Percentiles rank a stretch among this genome's conserved stretches.
Conservation (phyloP, 1,140 invertebrate species). For the Epicauta chinensis region DNA sequence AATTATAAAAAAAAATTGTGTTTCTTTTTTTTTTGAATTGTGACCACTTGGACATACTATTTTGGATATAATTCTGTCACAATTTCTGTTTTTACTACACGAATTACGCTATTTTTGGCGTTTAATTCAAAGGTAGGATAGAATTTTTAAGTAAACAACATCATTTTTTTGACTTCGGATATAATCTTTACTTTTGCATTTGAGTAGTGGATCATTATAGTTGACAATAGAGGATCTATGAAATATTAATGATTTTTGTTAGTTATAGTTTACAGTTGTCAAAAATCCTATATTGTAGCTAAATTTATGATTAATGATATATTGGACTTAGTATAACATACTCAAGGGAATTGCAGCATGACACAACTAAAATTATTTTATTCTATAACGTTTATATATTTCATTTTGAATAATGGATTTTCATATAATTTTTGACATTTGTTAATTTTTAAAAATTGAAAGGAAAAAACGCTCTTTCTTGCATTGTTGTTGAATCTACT, state of each 20-base stretch:
- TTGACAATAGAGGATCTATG: slow-evolving; percentile 32
- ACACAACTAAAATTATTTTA: slow-evolving; percentile 32
- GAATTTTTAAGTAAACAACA: slow-evolving; percentile 9
- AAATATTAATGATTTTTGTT: slow-evolving; percentile 43
- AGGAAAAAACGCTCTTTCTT: no score
- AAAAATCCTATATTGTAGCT: slow-evolving; percentile 39
- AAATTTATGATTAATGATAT: slow-evolving; percentile 36
- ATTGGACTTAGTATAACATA: slow-evolving; percentile 8
- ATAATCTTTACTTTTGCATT: slow-evolving; percentile 13
- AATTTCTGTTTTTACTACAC: slow-evolving; percentile 14
- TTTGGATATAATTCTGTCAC: slow-evolving; percentile 19
- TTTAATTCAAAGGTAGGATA: slow-evolving; percentile 7
- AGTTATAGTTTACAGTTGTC: slow-evolving; percentile 37
- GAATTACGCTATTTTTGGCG: slow-evolving; percentile 8
- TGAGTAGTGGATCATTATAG: slow-evolving; percentile 29
- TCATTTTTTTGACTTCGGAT: background rate
- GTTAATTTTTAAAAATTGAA: slow-evolving; percentile 1
- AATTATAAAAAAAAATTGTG: no score
- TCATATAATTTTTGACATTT: slow-evolving; percentile 12
- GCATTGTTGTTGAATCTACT: slow-evolving; percentile 31
- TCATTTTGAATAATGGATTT: slow-evolving; percentile 34
- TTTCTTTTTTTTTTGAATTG: slow-evolving; percentile 6
- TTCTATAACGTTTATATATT: slow-evolving; percentile 4
- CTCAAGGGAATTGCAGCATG: slow-evolving; percentile 36
- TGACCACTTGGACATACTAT: slow-evolving; percentile 13